Conservation (phyloP, 2,888 invertebrate genomes). For the Silvanus unidentatus region DNA sequence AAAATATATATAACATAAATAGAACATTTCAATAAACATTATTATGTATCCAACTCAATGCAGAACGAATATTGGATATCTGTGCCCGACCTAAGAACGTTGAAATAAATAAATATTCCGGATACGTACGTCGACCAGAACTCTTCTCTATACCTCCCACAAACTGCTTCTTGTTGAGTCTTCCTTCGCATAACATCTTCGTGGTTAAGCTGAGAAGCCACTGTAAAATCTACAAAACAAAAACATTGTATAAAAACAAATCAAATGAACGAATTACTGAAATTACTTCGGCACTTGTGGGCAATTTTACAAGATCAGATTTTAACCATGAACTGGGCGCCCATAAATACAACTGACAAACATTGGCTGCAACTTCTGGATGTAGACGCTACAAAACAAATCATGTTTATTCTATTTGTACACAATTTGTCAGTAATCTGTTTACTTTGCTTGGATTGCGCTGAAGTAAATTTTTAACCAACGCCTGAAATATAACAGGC, state of each 20-base stretch:
- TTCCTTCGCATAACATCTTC: slow-evolving; percentile 64
- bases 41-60: slow-evolving; percentile 60
- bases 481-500: slow-evolving; percentile 52
- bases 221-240: slow-evolving; percentile 57
- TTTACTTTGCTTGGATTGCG: slow-evolving; percentile 57
- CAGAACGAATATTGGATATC: slow-evolving; percentile 55
- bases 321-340: slow-evolving; percentile 66
- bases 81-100: slow-evolving; percentile 62
- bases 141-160: slow-evolving; percentile 6
- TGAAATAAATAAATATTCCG: slow-evolving; percentile 66
- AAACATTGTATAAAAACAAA: neutral
- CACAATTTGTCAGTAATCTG: neutral
- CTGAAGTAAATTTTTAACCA: slow-evolving; percentile 58
- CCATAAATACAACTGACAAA: slow-evolving; percentile 70
- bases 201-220: slow-evolving; percentile 70
- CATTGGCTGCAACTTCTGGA: slow-evolving; percentile 67
- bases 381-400: slow-evolving; percentile 46
- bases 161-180: slow-evolving; percentile 29
- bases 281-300: slow-evolving; percentile 57
- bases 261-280: neutral
- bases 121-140: slow-evolving; percentile 56
- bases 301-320: slow-evolving; percentile 46
- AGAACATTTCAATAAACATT: slow-evolving; percentile 24
- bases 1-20: slow-evolving; percentile 1
- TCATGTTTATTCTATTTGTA: neutral